Conservation (phyloP, 2,113 vertebrate species). For the Thryonomys swinderianus region DNA sequence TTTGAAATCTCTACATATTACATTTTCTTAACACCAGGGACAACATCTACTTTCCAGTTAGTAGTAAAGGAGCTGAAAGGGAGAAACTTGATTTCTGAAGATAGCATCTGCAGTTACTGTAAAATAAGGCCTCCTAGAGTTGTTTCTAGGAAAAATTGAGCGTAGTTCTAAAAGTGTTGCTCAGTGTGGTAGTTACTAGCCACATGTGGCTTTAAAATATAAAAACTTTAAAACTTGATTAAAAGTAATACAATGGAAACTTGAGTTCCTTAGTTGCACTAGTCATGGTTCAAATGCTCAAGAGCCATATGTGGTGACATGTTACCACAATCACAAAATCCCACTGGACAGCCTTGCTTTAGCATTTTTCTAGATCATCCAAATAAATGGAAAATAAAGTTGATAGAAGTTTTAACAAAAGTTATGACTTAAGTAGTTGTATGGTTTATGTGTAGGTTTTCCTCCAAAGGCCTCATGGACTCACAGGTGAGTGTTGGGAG, state of each 20-base stretch:
- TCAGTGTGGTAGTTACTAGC: background rate
- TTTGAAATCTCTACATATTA: background rate
- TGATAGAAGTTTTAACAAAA: background rate
- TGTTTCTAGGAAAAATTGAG: background rate
- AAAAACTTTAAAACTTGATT: no score
- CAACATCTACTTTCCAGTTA: background rate
- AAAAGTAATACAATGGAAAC: background rate
- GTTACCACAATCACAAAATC: background rate
- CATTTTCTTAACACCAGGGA: background rate
- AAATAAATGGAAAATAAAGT: background rate
- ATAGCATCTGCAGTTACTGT: background rate
- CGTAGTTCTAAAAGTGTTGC: background rate
- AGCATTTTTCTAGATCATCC: background rate
- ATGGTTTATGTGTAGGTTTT: background rate
- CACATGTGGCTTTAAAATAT: background rate
- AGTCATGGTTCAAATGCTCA: background rate
- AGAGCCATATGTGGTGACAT: background rate
- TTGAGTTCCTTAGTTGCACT: background rate
- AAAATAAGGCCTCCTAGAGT: background rate
- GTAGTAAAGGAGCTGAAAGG: background rate
- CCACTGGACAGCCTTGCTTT: background rate
- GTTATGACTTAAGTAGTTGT: background rate
- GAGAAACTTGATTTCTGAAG: conserved; percentile 1
- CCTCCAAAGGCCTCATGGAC: background rate
- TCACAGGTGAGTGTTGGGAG: background rate